Evolutionary conservation across 2,797 vertebrate genomes (phyloP).

Genomic region (Pelochelys cantorii): DNA sequence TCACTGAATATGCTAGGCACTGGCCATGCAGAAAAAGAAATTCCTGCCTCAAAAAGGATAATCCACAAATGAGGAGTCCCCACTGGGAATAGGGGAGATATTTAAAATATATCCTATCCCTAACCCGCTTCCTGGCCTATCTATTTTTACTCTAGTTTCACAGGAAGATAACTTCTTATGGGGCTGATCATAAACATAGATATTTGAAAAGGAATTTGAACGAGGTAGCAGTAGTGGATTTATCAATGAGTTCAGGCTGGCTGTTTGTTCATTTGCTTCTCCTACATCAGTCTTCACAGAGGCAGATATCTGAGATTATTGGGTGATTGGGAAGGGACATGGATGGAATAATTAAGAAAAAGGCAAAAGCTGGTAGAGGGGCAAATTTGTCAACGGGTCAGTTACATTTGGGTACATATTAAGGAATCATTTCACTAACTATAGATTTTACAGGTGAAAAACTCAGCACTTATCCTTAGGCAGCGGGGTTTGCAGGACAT

Average conservation of each 20-base stretch:
- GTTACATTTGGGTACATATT: neutral
- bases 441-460: neutral
- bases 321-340: neutral
- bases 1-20: neutral
- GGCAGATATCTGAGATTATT: neutral
- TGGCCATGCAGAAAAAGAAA: neutral
- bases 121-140: neutral
- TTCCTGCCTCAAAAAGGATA: neutral
- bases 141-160: neutral
- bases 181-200: neutral
- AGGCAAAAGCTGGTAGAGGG: neutral
- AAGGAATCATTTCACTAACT: neutral
- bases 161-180: neutral
- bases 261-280: too few species aligned
- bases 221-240: neutral
- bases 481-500: neutral
- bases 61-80: neutral
- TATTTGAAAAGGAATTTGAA: neutral
- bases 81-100: neutral
- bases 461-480: neutral
- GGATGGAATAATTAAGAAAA: neutral
- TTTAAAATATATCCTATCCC: neutral
- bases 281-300: too few species aligned
- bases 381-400: neutral
- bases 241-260: neutral